Conservation (phyloP, 2,113 vertebrate species). For the Lethenteron reissneri region DNA sequence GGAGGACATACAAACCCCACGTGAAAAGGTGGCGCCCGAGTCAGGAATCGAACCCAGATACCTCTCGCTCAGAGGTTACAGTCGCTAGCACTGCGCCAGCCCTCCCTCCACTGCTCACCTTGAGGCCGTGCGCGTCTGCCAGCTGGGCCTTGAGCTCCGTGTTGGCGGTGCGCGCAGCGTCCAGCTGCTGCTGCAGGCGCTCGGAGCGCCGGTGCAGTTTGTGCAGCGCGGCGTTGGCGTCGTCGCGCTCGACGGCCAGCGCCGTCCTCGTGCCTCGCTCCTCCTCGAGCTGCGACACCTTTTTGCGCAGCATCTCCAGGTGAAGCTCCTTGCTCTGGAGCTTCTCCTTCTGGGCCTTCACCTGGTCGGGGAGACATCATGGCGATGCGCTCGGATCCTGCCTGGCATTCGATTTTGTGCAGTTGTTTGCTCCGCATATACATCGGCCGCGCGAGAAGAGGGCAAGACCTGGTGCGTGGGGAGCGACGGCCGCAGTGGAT, state of each 20-base stretch:
- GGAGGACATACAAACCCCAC: no score
- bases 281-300: conserved; percentile 47
- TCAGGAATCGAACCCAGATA: no score
- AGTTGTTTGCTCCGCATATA: neutral
- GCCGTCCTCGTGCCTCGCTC: conserved; percentile 30
- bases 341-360: conserved; percentile 51
- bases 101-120: conserved; percentile 27
- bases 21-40: no score
- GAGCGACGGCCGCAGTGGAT: no score
- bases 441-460: no score
- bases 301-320: conserved; percentile 44
- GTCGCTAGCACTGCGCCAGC: neutral
- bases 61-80: no score
- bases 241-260: conserved; percentile 30
- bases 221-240: conserved; percentile 24
- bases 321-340: conserved; percentile 56
- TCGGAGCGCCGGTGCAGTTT: conserved; percentile 48
- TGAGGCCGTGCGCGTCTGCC: conserved; percentile 45
- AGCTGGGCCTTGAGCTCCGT: conserved; percentile 47
- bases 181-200: conserved; percentile 43
- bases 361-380: conserved; percentile 18
- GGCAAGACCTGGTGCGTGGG: no score
- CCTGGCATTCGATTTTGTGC: neutral
- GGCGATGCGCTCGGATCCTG: neutral
- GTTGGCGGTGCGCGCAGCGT: conserved; percentile 22